These are phyloP conservation scores for Strix uralensis DNA, from an alignment of 2,113 vertebrate species.

Conservation along the genomic window DNA sequence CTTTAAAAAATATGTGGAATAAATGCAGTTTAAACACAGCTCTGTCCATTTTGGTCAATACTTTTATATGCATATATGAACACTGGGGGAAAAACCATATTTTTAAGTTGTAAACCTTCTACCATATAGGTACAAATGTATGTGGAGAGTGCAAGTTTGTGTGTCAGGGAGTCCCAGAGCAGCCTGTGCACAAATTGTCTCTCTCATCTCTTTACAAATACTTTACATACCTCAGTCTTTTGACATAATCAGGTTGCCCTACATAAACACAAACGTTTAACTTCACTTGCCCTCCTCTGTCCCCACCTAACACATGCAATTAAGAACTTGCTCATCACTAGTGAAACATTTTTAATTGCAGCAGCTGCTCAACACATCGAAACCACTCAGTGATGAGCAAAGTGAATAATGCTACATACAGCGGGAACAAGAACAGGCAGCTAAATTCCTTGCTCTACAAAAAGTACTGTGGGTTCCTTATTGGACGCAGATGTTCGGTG, in stretches of 20 bases:
- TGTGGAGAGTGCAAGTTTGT: not conserved
- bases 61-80: not conserved
- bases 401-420: not conserved
- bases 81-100: fast-evolving
- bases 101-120: not conserved
- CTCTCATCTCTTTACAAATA: not conserved
- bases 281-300: not conserved
- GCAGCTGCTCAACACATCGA: not conserved
- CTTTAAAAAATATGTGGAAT: not conserved
- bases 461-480: not conserved
- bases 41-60: not conserved
- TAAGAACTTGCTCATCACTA: not conserved
- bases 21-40: not conserved
- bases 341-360: not conserved
- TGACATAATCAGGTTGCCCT: not conserved
- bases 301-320: not conserved
- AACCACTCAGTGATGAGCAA: not conserved
- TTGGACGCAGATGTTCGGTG: not conserved
- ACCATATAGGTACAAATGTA: not conserved
- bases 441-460: not conserved
- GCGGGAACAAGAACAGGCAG: not conserved
- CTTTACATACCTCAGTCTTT: not conserved
- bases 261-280: not conserved
- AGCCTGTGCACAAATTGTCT: not conserved
- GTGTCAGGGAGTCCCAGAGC: not conserved